phyloP scores from a whole-genome alignment of 1,140 invertebrate species.

The Thalassaphorura encarpata region DNA sequence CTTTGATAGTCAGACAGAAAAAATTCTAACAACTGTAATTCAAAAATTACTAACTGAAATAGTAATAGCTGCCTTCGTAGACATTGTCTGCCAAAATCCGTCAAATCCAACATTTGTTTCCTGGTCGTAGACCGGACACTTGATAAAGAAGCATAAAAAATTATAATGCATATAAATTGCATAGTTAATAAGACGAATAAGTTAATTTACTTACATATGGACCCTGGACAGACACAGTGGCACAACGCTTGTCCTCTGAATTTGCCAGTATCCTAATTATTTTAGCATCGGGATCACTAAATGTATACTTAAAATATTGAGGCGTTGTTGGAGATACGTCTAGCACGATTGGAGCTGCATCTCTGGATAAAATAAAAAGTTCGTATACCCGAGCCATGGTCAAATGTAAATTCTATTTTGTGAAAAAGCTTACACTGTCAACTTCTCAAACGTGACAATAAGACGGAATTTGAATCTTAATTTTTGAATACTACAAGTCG shows the following conservation, averaged over 20 bases:
- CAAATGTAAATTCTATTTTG: too few species aligned
- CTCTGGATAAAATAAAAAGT: too few species aligned
- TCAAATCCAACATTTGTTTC: slow-evolving; percentile 19
- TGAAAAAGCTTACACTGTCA: slow-evolving; percentile 13
- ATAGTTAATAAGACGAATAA: background rate
- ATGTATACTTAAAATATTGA: slow-evolving; percentile 10
- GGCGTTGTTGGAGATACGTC: slow-evolving; percentile 16
- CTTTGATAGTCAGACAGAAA: too few species aligned
- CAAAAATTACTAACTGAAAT: slow-evolving; percentile 3
- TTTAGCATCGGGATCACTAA: slow-evolving; percentile 7
- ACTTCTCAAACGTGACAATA: slow-evolving; percentile 4
- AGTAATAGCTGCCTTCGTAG: slow-evolving; percentile 18
- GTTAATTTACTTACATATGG: background rate
- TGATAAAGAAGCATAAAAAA: background rate
- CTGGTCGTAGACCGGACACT: slow-evolving; percentile 25
- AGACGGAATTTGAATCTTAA: slow-evolving; percentile 6
- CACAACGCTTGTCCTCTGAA: slow-evolving; percentile 9
- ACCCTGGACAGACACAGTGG: slow-evolving; percentile 14
- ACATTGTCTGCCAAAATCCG: slow-evolving; percentile 29
- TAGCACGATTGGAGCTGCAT: slow-evolving; percentile 1
- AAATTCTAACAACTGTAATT: too few species aligned
- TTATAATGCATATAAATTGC: too few species aligned
- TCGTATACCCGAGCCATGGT: too few species aligned
- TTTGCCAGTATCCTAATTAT: slow-evolving; percentile 10
- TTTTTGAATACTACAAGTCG: slow-evolving; percentile 14